phyloP scores from a whole-genome alignment of 2,113 vertebrate species.

The Barbus barbus region DNA sequence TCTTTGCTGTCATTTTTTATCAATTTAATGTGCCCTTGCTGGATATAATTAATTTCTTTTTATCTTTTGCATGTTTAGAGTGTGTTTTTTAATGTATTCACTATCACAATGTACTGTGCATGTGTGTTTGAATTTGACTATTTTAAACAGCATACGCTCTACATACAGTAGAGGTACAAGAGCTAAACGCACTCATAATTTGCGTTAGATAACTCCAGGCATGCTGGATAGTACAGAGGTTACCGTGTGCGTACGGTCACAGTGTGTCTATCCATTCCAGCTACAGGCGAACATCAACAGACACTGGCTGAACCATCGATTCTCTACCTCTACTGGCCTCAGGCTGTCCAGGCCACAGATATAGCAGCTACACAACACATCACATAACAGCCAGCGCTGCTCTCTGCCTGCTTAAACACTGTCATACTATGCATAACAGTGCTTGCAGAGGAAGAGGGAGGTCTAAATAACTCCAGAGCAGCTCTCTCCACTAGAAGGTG shows the following conservation, averaged over 20 bases:
- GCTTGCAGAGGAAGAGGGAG: not conserved
- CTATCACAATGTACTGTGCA: not conserved
- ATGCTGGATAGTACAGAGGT: conserved; percentile 13
- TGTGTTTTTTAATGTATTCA: not conserved
- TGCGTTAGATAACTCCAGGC: too few relatives aligned
- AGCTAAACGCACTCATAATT: not conserved
- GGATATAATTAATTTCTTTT: too few relatives aligned
- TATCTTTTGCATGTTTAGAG: not conserved
- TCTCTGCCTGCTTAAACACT: not conserved
- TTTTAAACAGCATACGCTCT: not conserved
- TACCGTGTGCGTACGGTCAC: not conserved
- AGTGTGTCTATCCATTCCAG: not conserved
- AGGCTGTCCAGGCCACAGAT: conserved; percentile 39
- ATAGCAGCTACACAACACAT: conserved; percentile 33
- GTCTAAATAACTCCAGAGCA: not conserved
- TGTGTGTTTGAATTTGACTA: not conserved
- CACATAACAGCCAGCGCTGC: not conserved
- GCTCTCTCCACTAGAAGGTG: conserved; percentile 2
- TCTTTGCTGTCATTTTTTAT: too few relatives aligned
- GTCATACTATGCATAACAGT: not conserved
- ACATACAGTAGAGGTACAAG: too few relatives aligned
- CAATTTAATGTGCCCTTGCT: too few relatives aligned
- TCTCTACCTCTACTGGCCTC: conserved; percentile 41
- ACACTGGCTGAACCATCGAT: conserved; percentile 55
- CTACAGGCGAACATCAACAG: conserved; percentile 52